These are phyloP conservation scores for Mongoloraphidia duomilia DNA, from an alignment of 2,888 invertebrate genomes.

Conservation along the genomic window DNA sequence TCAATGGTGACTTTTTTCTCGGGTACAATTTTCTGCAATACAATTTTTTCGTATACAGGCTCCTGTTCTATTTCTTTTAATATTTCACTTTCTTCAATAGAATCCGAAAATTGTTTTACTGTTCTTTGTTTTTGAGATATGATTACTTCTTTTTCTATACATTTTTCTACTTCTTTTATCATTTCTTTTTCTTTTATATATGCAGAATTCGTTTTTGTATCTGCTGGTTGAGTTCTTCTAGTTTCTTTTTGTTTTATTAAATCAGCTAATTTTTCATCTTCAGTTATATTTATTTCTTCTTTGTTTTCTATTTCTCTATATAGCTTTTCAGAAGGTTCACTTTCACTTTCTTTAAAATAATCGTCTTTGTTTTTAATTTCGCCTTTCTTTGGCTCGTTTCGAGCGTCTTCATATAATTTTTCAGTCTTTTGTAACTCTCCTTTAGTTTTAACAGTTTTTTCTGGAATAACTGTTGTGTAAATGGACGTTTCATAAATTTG, in stretches of 20 bases:
- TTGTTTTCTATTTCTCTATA: slow-evolving; percentile 2
- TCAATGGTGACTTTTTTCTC: slow-evolving; percentile 10
- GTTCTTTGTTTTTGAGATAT: background rate
- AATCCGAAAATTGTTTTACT: background rate
- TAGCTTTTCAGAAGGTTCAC: slow-evolving; percentile 5
- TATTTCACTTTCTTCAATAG: background rate
- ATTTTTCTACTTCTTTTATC: background rate
- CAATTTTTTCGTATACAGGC: slow-evolving; percentile 4
- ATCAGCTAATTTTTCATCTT: background rate
- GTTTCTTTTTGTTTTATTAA: background rate
- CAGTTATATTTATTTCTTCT: slow-evolving; percentile 1
- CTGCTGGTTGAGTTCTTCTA: background rate
- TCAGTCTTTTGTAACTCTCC: slow-evolving; percentile 26
- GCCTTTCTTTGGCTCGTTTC: too few species aligned
- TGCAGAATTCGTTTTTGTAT: background rate
- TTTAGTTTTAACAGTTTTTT: slow-evolving; percentile 11
- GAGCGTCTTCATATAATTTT: slow-evolving; percentile 24
- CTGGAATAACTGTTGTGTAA: slow-evolving; percentile 11
- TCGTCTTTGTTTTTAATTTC: slow-evolving; percentile 6
- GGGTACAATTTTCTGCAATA: slow-evolving; percentile 3
- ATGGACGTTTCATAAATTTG: slow-evolving; percentile 10
- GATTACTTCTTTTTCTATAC: background rate
- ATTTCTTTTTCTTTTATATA: slow-evolving; percentile 3
- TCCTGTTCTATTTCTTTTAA: slow-evolving; percentile 4
- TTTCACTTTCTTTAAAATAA: slow-evolving; percentile 5